A percentile compares a stretch with the other conserved stretches of the same genome.
These are phyloP conservation scores for Formica selysi DNA, from an alignment of 1,140 invertebrate species.

Conservation along the genomic window DNA sequence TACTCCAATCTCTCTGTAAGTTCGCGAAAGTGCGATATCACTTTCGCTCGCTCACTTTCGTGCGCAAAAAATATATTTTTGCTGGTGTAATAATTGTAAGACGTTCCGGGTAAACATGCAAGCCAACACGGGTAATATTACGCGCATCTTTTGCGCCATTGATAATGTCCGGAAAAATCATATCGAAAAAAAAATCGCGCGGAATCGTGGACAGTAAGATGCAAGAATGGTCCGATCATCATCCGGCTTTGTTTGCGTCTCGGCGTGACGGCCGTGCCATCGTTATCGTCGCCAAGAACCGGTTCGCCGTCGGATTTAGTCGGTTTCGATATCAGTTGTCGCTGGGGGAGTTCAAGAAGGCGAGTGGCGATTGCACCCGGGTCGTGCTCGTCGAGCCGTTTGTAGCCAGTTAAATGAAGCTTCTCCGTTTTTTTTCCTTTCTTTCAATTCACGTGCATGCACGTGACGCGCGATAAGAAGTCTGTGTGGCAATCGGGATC, in stretches of 20 bases:
- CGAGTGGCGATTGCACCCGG: slow-evolving; percentile 70
- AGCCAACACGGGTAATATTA: slow-evolving; percentile 21
- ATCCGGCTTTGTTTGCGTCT: slow-evolving; percentile 79
- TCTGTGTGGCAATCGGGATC: slow-evolving; percentile 3
- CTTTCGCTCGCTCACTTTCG: neutral
- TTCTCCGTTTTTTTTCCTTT: slow-evolving; percentile 35
- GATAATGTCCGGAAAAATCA: neutral
- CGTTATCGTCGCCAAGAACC: slow-evolving; percentile 78
- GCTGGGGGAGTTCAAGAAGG: slow-evolving; percentile 80
- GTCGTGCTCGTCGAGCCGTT: slow-evolving; percentile 55
- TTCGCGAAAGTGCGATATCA: neutral
- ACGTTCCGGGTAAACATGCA: neutral
- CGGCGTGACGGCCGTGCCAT: slow-evolving; percentile 51
- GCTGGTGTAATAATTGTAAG: neutral
- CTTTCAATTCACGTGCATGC: slow-evolving; percentile 42
- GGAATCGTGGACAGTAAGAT: slow-evolving; percentile 28
- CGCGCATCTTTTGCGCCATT: slow-evolving; percentile 12
- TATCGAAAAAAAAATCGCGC: slow-evolving; percentile 47
- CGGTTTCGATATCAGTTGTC: slow-evolving; percentile 80
- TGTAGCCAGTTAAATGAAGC: slow-evolving; percentile 63
- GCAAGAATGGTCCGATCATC: slow-evolving; percentile 39
- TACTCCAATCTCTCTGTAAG: neutral
- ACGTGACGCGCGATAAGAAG: slow-evolving; percentile 65
- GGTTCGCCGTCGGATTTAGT: slow-evolving; percentile 81
- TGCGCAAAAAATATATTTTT: neutral